These are phyloP conservation scores for Dipodomys stephensi DNA, from an alignment of 2,113 vertebrate species.

Conservation along the genomic window DNA sequence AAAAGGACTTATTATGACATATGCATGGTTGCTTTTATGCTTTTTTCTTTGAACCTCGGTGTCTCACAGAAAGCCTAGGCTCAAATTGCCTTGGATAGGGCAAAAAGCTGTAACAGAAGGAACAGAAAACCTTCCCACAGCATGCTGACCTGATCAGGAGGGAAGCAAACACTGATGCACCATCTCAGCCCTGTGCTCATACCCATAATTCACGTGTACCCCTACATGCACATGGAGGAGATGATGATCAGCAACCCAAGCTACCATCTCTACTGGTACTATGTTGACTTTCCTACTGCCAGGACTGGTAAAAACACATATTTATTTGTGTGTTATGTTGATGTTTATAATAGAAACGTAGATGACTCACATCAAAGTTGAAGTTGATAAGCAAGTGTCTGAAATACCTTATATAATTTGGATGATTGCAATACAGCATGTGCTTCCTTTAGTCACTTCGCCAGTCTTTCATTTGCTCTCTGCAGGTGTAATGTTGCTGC, in stretches of 20 bases:
- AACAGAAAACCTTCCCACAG: not conserved
- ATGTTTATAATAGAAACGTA: not conserved
- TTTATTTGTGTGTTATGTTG: too few relatives aligned
- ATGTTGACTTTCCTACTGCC: not conserved
- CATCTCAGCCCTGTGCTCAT: not conserved
- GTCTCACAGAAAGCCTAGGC: not conserved
- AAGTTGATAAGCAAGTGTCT: not conserved
- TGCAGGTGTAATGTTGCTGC: not conserved
- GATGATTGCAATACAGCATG: not conserved
- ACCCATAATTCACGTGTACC: too few relatives aligned
- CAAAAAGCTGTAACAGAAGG: not conserved
- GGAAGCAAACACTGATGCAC: not conserved
- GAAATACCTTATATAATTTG: not conserved
- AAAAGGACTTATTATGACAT: not conserved
- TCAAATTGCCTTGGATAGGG: not conserved
- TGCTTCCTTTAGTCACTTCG: not conserved
- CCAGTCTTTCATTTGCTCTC: not conserved
- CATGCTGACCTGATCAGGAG: not conserved
- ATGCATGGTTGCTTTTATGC: not conserved
- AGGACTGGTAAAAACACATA: not conserved
- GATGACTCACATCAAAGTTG: accelerated
- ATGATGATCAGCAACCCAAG: not conserved
- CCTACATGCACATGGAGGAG: too few relatives aligned
- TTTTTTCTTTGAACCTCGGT: not conserved
- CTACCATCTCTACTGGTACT: not conserved